Conservation (phyloP, 2,888 invertebrate species). For the Xestia c-nigrum region DNA sequence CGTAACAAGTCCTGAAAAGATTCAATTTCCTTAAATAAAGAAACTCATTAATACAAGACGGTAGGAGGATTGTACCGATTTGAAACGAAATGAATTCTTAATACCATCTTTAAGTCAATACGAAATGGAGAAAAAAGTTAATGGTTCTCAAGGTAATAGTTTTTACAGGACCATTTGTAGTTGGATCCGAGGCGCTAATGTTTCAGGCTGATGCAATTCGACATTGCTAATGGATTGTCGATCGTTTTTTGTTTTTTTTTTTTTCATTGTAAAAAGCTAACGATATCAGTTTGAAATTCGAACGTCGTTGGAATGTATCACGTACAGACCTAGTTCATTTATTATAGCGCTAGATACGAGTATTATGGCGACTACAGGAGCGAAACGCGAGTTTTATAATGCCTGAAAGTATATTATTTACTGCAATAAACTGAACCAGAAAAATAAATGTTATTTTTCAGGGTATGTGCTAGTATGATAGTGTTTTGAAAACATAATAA, state of each 20-base stretch:
- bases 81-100: conserved; percentile 60
- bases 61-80: conserved; percentile 43
- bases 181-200: conserved; percentile 17
- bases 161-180: conserved; percentile 39
- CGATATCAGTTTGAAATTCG: neutral
- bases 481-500: no score
- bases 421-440: no score
- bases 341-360: no score
- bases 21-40: conserved; percentile 23
- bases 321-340: no score
- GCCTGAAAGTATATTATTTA: no score
- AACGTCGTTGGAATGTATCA: neutral
- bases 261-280: neutral
- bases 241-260: neutral
- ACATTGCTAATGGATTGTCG: conserved; percentile 21
- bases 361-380: no score
- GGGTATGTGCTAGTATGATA: no score
- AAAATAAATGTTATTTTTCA: no score
- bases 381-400: no score
- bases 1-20: neutral
- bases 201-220: conserved; percentile 7
- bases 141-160: conserved; percentile 42
- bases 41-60: conserved; percentile 47
- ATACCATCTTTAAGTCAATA: conserved; percentile 56
- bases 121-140: conserved; percentile 43